These are phyloP conservation scores for Hypomesus transpacificus DNA, from an alignment of 2,113 vertebrate species.

Conservation along the genomic window DNA sequence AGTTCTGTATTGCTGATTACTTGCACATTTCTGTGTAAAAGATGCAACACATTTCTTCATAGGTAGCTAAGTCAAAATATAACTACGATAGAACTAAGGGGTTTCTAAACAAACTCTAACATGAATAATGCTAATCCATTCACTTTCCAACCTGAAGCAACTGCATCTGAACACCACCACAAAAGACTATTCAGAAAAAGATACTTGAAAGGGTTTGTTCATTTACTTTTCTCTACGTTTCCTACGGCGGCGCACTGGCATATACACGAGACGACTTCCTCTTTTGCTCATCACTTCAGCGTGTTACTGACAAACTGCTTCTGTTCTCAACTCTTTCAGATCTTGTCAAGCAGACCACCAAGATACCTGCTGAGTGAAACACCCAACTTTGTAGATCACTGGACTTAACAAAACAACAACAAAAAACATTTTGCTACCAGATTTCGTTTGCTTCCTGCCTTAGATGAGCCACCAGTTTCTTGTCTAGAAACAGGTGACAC, in stretches of 20 bases:
- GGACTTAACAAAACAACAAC: background rate
- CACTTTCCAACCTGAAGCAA: background rate
- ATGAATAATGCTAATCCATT: background rate
- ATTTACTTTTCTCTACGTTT: constrained; percentile 25
- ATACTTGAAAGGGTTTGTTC: constrained; percentile 3
- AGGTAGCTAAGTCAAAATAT: too few relatives aligned
- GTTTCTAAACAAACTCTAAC: too few relatives aligned
- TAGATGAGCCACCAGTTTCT: background rate
- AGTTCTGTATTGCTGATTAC: too few relatives aligned
- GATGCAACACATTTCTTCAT: too few relatives aligned
- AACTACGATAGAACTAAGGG: too few relatives aligned
- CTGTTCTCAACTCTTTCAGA: constrained; percentile 20
- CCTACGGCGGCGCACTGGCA: constrained; percentile 13
- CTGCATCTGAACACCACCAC: background rate
- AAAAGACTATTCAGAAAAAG: background rate
- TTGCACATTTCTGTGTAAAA: too few relatives aligned
- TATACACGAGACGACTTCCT: constrained; percentile 12
- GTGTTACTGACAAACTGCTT: constrained; percentile 20
- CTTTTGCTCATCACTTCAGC: constrained; percentile 7
- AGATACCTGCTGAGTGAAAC: constrained; percentile 21
- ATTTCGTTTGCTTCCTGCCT: background rate
- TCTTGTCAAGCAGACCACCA: constrained; percentile 11
- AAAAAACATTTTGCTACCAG: constrained; percentile 13
- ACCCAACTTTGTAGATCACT: constrained; percentile 15
- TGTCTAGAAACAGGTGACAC: background rate